A percentile compares a stretch with the other conserved stretches of the same genome.
Evolutionary conservation across 2,797 vertebrate species (phyloP).

Genomic region (Botia kubotai): DNA sequence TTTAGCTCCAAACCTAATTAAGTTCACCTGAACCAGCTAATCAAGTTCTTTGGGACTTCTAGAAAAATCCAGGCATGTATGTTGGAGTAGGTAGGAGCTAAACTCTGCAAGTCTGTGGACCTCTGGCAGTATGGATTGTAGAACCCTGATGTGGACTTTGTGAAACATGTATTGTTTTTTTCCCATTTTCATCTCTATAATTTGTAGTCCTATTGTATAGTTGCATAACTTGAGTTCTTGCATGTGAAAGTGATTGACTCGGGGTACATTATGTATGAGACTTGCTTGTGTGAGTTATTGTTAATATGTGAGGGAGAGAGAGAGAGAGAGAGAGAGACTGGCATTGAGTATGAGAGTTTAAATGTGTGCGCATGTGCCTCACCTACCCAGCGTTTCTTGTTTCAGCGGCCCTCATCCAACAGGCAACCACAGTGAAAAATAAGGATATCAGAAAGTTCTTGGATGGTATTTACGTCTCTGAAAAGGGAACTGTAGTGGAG

Average conservation of each 20-base stretch:
- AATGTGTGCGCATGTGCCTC: conserved; percentile 54
- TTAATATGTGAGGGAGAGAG: too few species aligned
- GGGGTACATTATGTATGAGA: background rate
- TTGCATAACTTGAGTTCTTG: background rate
- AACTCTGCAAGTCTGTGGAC: too few species aligned
- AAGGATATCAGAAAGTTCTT: conserved; percentile 99
- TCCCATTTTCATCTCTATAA: background rate
- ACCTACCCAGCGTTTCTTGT: conserved; percentile 62
- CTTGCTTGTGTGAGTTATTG: conserved; percentile 25
- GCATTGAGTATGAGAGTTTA: background rate
- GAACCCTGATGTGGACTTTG: too few species aligned
- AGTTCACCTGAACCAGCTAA: too few species aligned
- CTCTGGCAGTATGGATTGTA: too few species aligned
- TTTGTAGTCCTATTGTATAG: background rate
- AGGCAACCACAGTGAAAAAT: conserved; percentile 98
- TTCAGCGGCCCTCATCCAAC: conserved; percentile 97
- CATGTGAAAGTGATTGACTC: background rate
- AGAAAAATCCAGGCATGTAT: too few species aligned
- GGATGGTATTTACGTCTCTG: conserved; percentile 98
- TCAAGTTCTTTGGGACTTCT: too few species aligned
- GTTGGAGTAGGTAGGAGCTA: too few species aligned
- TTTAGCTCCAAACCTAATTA: too few species aligned
- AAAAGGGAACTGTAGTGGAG: conserved; percentile 93
- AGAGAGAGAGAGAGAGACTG: background rate
- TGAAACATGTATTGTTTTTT: too few species aligned